These are phyloP conservation scores for Dipodomys stephensi DNA, from an alignment of 2,113 vertebrate genomes.

Conservation along the genomic window DNA sequence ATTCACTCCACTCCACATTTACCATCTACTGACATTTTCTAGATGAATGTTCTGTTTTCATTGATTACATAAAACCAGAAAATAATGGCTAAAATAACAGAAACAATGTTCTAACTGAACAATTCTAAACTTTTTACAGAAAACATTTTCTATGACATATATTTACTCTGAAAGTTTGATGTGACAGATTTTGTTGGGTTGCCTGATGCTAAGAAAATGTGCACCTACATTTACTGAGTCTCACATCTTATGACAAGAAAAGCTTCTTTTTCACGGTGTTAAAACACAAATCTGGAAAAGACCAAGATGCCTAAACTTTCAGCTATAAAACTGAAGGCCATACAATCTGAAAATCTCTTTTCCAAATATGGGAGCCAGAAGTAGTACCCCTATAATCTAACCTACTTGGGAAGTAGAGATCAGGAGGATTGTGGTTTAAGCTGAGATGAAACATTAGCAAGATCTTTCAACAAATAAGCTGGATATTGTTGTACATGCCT, in stretches of 20 bases:
- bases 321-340: neutral
- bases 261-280: neutral
- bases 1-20: neutral
- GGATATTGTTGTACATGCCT: too few species aligned
- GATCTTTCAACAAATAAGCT: too few species aligned
- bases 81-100: neutral
- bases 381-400: too few species aligned
- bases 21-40: neutral
- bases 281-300: neutral
- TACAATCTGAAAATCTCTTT: neutral
- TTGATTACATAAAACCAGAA: neutral
- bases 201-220: neutral
- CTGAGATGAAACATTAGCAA: too few species aligned
- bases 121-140: neutral
- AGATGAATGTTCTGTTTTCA: neutral
- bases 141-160: neutral
- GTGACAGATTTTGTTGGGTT: neutral
- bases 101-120: neutral
- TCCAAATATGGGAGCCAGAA: neutral
- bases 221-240: neutral
- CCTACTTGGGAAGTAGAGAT: too few species aligned
- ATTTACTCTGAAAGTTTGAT: constrained; percentile 16
- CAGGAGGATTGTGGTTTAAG: too few species aligned
- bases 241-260: neutral
- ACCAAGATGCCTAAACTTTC: neutral